Evolutionary conservation across 2,888 invertebrate species (phyloP), one percentile per base, ranked within the genome.

Genomic region (Caradrina clavipalpis): DNA sequence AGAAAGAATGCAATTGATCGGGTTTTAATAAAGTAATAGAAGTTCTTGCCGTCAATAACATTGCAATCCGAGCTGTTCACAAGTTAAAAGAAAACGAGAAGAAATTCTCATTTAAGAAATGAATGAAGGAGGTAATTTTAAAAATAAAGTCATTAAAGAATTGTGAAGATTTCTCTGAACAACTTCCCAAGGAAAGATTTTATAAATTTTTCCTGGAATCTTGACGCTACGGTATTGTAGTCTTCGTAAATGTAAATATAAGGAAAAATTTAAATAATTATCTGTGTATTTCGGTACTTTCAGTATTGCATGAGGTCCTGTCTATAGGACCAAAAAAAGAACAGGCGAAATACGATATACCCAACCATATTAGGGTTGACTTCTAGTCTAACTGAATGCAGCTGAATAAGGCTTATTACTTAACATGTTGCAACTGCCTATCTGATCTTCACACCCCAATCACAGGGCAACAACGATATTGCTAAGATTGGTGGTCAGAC

Each of bases 81-180:
- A 0, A 63, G 17, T 11, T 19, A 59, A 69, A 63, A 54, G n/a
- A 57, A 64, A 64, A 42, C 51, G 17, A 35, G 35, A 35, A 35
- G 35, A 35, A 35, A 22, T 57, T 31, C 26, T 58, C 59, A 50
- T 65, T 65, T 54, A 19, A 13, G n/a, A 63, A 54, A 42, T 59
- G 49, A 79, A 62, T 78, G 45, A 63, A 69, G 21, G 35, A 50
- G 42, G 61, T 51, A 51, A 65, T 79, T 73, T 79, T 66, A n/a
- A 69, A 47, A 66, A 57, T 54, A 35, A 63, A 66, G 31, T 66
- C 42, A 60, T 56, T 51, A 63, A 78, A 59, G 50, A 72, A 65
- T 62, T 72, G 50, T 66, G 58, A 51, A 66, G 50, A 47, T 71
- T 76, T 77, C 53, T n/a, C 11, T 54, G 39, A 63, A 35, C 19